Base-by-base conservation (phyloP, 2,113 vertebrate genomes). In the Columba livia region DNA sequence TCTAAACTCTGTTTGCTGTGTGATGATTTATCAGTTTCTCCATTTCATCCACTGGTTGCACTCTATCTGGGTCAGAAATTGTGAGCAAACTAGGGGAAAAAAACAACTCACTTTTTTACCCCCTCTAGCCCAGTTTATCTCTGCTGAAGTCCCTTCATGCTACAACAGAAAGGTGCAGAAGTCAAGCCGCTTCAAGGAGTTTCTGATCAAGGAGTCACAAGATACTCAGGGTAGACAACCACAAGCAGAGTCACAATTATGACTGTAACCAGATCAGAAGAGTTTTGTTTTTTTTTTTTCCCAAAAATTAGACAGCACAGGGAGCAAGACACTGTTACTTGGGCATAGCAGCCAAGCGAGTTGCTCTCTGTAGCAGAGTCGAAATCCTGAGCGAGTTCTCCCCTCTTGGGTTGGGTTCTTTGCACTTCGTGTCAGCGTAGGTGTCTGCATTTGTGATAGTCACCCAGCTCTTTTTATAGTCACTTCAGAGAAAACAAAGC, bases 371-470 rank as follows among this genome's bases (percentile, higher is more conserved):
- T 16, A 29, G 28, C 23, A 28, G 38, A 44, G 23, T 7, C 24
- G 20, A 75, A 61, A 69, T 21, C 16, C n/a, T 0, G 3, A 25
- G 23, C 1, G 3, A 75, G 19, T 1, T 2, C 19, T 61, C 24
- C 23, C 0, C 1, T 19, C 40, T 64, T 64, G 25, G 42, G 12
- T 21, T 29, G 28, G 26, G 42, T n/a, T 65, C n/a, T n/a, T 83
- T 3, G 1, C 71, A 31, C 56, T 17, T 62, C 19, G 12, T 75
- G 38, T 82, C 54, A 82, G 25, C 0, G 2, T 64, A 62, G 13
- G 10, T 60, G 58, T n/a, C 44, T 47, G 73, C 26, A 44, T 70
- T 78, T 17, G 8, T 5, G 2, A 15, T 16, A 85, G 28, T 44
- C 42, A 53, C 47, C 8, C 23, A 7, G n/a, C 12, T 82, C 24